Conservation (phyloP, 2,113 vertebrate genomes). For the Bufo bufo region DNA sequence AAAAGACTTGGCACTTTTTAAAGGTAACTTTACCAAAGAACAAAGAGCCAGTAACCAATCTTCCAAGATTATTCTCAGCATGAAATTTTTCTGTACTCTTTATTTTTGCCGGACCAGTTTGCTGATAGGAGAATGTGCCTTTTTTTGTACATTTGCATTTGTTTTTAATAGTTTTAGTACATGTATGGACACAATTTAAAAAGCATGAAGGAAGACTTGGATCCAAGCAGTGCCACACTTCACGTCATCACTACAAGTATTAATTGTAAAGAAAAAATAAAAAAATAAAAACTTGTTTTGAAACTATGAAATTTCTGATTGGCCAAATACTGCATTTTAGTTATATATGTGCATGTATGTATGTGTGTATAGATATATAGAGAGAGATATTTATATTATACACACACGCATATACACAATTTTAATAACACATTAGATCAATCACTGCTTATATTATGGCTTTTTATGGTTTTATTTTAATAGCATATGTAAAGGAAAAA, state of each 20-base stretch:
- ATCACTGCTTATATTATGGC: conserved; percentile 76
- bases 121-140: conserved; percentile 97
- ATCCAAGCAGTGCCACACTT: conserved; percentile 92
- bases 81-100: conserved; percentile 80
- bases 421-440: conserved; percentile 74
- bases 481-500: conserved; percentile 79
- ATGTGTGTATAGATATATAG: conserved; percentile 11
- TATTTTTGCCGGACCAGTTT: conserved; percentile 86
- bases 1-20: conserved; percentile 90
- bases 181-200: conserved; percentile 80
- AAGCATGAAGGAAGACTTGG: conserved; percentile 89
- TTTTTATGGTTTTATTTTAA: conserved; percentile 74
- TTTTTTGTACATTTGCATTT: conserved; percentile 93
- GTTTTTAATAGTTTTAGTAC: conserved; percentile 80
- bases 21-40: conserved; percentile 96
- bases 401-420: neutral
- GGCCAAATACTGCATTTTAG: conserved; percentile 75
- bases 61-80: conserved; percentile 82
- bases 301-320: conserved; percentile 85
- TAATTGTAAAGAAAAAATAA: conserved; percentile 77
- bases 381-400: neutral
- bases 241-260: conserved; percentile 84
- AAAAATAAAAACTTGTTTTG: conserved; percentile 64
- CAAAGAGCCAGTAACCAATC: conserved; percentile 87
- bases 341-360: conserved; percentile 75